Conservation (phyloP, 1,140 invertebrate genomes). For the Nymphalis io region DNA sequence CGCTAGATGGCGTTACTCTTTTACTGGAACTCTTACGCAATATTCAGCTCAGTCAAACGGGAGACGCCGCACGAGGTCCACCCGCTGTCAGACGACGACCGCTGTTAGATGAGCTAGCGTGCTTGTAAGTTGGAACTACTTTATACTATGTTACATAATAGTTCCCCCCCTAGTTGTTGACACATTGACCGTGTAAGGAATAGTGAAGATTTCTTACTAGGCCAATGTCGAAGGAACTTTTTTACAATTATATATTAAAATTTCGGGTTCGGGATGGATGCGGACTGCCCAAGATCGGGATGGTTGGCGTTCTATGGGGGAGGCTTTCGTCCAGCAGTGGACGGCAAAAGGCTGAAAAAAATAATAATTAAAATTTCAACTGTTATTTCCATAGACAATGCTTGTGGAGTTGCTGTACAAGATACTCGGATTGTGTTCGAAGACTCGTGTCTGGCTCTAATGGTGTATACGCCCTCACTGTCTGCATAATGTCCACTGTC, state of each 20-base stretch:
- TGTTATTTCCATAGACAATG: slow-evolving; percentile 83
- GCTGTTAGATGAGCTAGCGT: slow-evolving; percentile 92
- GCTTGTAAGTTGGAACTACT: slow-evolving; percentile 83
- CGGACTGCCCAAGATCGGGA: too few relatives aligned
- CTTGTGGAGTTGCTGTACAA: slow-evolving; percentile 87
- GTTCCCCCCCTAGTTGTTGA: too few relatives aligned
- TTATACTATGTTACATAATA: too few relatives aligned
- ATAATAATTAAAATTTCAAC: neutral
- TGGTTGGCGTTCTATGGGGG: too few relatives aligned
- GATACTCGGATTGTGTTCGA: slow-evolving; percentile 88
- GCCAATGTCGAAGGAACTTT: neutral
- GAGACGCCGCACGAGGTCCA: slow-evolving; percentile 73
- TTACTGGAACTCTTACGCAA: slow-evolving; percentile 91
- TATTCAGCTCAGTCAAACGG: slow-evolving; percentile 88
- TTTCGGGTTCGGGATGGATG: too few relatives aligned
- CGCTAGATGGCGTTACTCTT: slow-evolving; percentile 90
- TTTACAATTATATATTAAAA: too few relatives aligned
- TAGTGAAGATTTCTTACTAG: neutral
- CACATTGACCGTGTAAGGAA: too few relatives aligned
- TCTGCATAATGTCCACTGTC: slow-evolving; percentile 92
- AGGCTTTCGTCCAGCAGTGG: too few relatives aligned
- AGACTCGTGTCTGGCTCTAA: slow-evolving; percentile 88
- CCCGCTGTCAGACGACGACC: slow-evolving; percentile 85
- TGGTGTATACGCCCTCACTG: slow-evolving; percentile 92
- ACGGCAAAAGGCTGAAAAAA: too few relatives aligned